phyloP scores from a whole-genome alignment of 2,113 vertebrate species.

The Puffinus mauretanicus region DNA sequence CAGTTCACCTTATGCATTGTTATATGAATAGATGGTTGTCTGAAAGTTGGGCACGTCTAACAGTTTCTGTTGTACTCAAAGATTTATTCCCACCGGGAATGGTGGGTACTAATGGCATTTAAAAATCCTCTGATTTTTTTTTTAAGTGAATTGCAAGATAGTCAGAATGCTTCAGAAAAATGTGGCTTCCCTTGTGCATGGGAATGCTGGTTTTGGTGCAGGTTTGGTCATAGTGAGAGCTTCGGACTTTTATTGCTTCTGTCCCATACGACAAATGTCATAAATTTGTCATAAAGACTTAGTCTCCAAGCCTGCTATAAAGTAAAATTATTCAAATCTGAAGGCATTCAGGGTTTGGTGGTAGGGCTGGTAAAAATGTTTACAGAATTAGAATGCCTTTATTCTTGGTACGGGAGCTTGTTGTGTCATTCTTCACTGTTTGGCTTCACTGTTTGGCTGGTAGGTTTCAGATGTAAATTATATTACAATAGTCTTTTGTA shows the following conservation, averaged over 20 bases:
- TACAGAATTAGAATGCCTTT: conserved; percentile 3
- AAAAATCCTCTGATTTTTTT: neutral
- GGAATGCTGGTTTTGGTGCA: neutral
- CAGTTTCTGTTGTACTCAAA: neutral
- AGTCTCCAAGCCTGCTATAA: neutral
- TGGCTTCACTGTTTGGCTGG: neutral
- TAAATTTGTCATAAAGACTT: neutral
- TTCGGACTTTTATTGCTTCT: neutral
- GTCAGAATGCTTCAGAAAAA: neutral
- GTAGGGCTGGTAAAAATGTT: neutral
- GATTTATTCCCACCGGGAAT: neutral
- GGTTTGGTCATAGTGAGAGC: neutral
- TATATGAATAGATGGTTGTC: neutral
- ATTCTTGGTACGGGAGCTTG: neutral
- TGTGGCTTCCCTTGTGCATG: neutral
- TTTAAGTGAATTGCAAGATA: neutral
- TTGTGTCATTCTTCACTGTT: neutral
- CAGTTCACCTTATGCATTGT: neutral
- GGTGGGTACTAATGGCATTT: neutral
- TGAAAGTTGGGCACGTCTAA: neutral
- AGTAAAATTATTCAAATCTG: neutral
- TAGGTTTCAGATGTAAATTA: conserved; percentile 10
- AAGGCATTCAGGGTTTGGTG: neutral
- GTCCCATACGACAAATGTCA: neutral
- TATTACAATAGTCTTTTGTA: neutral